Percentiles rank a stretch among this genome's conserved stretches.
These are phyloP conservation scores for Drosophila sproati DNA, from an alignment of 1,140 invertebrate species.

Conservation along the genomic window DNA sequence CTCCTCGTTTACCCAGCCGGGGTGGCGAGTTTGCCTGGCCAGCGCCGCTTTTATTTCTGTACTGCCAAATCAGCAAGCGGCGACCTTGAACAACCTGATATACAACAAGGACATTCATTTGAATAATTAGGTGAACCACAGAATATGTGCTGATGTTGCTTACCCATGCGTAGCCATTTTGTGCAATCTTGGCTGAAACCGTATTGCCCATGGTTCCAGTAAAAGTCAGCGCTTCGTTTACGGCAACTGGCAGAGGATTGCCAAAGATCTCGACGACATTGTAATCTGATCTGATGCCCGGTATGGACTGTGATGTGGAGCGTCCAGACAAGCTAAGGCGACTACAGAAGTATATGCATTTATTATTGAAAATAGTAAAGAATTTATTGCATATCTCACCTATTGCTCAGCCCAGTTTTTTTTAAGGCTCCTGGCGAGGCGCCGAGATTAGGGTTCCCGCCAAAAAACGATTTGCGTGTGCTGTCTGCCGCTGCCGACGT, in stretches of 20 bases:
- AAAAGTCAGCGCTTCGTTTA: conserved; percentile 93
- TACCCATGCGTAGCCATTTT: conserved; percentile 90
- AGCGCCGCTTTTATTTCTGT: conserved; percentile 85
- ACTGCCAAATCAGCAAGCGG: conserved; percentile 94
- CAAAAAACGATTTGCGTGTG: conserved; percentile 68
- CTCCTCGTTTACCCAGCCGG: conserved; percentile 70
- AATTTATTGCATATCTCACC: conserved; percentile 14
- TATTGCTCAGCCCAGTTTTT: conserved; percentile 59
- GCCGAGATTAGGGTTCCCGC: conserved; percentile 46
- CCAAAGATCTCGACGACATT: conserved; percentile 91
- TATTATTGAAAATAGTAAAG: background rate
- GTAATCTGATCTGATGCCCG: conserved; percentile 89
- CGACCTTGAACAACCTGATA: conserved; percentile 94
- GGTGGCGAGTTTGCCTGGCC: conserved; percentile 46
- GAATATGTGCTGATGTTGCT: conserved; percentile 48
- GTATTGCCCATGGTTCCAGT: conserved; percentile 87
- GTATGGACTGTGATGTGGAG: conserved; percentile 88
- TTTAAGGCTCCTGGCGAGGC: conserved; percentile 52
- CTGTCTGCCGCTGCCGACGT: conserved; percentile 43
- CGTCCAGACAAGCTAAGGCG: conserved; percentile 87
- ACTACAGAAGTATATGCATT: conserved; percentile 75
- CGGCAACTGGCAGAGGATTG: conserved; percentile 91
- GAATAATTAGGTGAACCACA: background rate
- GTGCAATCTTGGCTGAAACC: conserved; percentile 88
- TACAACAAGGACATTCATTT: background rate